Evolutionary conservation across 2,888 invertebrate species (phyloP).

Genomic region (Synanthedon formicaeformis): DNA sequence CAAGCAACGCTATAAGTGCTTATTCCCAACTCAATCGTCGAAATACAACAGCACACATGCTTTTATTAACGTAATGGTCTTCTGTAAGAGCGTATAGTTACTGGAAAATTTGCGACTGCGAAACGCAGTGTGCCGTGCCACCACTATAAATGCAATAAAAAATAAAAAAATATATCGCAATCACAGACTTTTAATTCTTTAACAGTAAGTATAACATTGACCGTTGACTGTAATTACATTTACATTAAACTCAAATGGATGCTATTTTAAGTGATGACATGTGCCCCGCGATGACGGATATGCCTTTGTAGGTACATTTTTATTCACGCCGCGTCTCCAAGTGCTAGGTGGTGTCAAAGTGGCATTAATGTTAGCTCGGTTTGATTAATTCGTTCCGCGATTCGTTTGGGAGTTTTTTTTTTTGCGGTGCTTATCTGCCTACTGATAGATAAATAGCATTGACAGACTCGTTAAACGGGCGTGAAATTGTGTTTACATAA

Average conservation of each 20-base stretch:
- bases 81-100: too few relatives aligned
- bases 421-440: background rate
- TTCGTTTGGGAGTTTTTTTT: background rate
- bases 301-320: conserved; percentile 14
- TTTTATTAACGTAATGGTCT: too few relatives aligned
- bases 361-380: conserved; percentile 2
- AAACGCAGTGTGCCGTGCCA: too few relatives aligned
- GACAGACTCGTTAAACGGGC: background rate
- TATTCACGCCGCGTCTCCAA: conserved; percentile 17
- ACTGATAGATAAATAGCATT: background rate
- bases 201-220: background rate
- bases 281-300: conserved; percentile 14
- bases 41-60: too few relatives aligned
- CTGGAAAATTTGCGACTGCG: too few relatives aligned
- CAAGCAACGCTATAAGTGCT: too few relatives aligned
- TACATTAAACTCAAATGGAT: background rate
- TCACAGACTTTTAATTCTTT: too few relatives aligned
- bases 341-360: conserved; percentile 11
- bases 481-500: background rate
- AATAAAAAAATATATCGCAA: too few relatives aligned
- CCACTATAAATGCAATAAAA: too few relatives aligned
- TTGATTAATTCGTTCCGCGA: conserved; percentile 3
- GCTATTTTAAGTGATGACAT: conserved; percentile 38
- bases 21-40: too few relatives aligned
- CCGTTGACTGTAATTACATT: background rate